Conservation (phyloP, 2,113 vertebrate genomes). For the Triplophysa tibetana region DNA sequence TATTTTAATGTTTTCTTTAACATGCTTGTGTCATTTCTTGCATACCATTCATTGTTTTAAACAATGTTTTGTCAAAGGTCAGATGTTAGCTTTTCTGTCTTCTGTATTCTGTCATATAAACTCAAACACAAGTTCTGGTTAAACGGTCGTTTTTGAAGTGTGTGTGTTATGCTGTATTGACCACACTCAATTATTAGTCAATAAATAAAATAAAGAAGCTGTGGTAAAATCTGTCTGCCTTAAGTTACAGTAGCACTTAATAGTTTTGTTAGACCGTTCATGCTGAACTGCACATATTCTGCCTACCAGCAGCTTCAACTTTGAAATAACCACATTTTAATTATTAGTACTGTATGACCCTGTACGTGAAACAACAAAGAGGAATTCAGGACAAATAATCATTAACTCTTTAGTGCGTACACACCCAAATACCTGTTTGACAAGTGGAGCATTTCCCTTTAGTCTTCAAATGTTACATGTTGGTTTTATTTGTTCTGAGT, state of each 20-base stretch:
- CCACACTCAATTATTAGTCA: slow-evolving; percentile 42
- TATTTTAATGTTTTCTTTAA: neutral
- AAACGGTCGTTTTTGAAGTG: slow-evolving; percentile 32
- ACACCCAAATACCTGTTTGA: slow-evolving; percentile 51
- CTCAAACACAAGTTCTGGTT: slow-evolving; percentile 23
- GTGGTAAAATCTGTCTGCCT: neutral
- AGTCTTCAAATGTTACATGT: slow-evolving; percentile 38
- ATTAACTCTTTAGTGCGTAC: slow-evolving; percentile 60
- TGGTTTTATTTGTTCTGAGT: neutral
- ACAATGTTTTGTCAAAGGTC: slow-evolving; percentile 38
- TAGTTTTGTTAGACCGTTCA: neutral
- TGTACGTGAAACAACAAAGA: slow-evolving; percentile 45
- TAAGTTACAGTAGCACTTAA: neutral
- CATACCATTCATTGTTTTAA: slow-evolving; percentile 10
- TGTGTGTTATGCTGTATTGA: slow-evolving; percentile 34
- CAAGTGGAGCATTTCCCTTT: slow-evolving; percentile 35
- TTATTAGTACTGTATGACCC: slow-evolving; percentile 53
- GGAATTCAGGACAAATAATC: slow-evolving; percentile 55
- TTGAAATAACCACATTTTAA: slow-evolving; percentile 42
- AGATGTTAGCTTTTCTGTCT: slow-evolving; percentile 13
- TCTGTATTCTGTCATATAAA: slow-evolving; percentile 23
- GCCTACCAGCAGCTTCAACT: neutral
- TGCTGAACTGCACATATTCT: slow-evolving; percentile 4
- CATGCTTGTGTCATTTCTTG: neutral
- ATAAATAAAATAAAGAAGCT: slow-evolving; percentile 45